A percentile compares a stretch with the other conserved stretches of the same genome.
phyloP scores from a whole-genome alignment of 2,113 vertebrate species.

The Apteryx owenii region DNA sequence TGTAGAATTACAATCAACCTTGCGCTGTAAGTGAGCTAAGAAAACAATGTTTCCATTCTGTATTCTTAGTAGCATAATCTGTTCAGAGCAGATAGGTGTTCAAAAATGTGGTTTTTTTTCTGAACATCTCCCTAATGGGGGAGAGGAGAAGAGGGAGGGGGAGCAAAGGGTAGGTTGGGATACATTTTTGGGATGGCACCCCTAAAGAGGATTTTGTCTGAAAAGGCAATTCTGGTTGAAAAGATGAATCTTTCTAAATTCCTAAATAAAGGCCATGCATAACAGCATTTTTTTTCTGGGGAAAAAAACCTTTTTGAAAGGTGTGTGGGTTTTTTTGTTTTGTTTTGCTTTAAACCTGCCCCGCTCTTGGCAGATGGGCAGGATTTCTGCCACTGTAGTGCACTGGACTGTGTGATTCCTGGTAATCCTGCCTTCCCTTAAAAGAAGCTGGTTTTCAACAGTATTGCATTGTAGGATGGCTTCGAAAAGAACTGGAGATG shows the following conservation, averaged over 20 bases:
- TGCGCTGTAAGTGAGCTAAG: background rate
- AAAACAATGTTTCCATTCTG: accelerated
- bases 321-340: background rate
- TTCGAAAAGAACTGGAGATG: background rate
- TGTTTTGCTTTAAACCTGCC: background rate
- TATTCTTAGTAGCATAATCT: background rate
- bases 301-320: background rate
- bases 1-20: background rate
- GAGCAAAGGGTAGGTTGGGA: background rate
- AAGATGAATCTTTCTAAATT: background rate
- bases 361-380: background rate
- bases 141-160: background rate
- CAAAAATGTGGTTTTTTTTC: background rate
- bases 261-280: background rate
- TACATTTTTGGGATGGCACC: background rate
- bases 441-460: background rate
- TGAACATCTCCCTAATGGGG: background rate
- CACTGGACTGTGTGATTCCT: background rate
- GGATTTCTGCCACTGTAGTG: background rate
- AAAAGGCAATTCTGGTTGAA: background rate
- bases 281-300: background rate
- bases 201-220: background rate
- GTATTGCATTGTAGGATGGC: background rate
- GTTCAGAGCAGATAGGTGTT: background rate
- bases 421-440: background rate